Base-by-base conservation (phyloP, 64 coral and sea anemone species). In the Montipora capricornis region DNA sequence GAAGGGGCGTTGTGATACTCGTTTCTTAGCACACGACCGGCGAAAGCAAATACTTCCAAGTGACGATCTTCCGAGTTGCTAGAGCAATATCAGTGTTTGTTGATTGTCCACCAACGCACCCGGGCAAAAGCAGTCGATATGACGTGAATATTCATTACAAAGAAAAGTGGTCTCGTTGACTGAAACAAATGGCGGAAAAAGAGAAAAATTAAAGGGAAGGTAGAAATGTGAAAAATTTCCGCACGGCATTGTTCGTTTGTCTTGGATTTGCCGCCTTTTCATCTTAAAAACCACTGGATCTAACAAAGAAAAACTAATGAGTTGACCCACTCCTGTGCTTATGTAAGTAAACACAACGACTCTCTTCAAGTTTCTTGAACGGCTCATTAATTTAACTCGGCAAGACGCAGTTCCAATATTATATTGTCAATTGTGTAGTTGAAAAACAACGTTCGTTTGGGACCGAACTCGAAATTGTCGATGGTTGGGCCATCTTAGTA, bases 1-100 rank as follows among this genome's bases (percentile, higher is more conserved):
- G 66, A 48, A 49, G 47, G 66, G 19, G 46, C 45, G 67, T 84
- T 47, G 44, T 73, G 82, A 86, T 86, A 49, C 66, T 86, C 17
- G 24, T 70, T 51, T 66, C 47, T 86, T 50, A 70, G 62, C 64
- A 71, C 82, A 86, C 82, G 82, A 86, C 62, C 66, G 53, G 53
- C 53, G 82, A 86, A 86, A 86, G 82, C 82, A 86, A 86, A 86
- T 86, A 86, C 66, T 29, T 86, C 71, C 10, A 86, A 86, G 62
- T 84, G 82, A 86, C 82, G 82, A 73, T 49, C 82, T 69, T 49
- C 13, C 67, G 64, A 49, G 8, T 16, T 22, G 19, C 44, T 20
- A 45, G 19, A 20, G 46, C 82, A 86, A 86, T 86, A 86, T 86
- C 20, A 12, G 64, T 86, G 82, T 86, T 86, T 86, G 82, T 86